phyloP scores from a whole-genome alignment of 2,113 vertebrate genomes.

The Labeo rohita region DNA sequence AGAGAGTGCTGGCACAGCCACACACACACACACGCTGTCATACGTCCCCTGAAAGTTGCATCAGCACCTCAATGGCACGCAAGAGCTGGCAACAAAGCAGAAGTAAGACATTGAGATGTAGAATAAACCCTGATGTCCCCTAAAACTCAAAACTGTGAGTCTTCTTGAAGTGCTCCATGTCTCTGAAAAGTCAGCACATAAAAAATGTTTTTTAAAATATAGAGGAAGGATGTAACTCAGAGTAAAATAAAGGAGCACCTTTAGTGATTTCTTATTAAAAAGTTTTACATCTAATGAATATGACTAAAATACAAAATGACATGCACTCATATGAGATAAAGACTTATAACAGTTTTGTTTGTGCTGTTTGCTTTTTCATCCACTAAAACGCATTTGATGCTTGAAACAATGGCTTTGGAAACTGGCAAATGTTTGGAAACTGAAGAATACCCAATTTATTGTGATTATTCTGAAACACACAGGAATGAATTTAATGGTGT shows the following conservation, averaged over 20 bases:
- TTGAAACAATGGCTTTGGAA: neutral
- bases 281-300: neutral
- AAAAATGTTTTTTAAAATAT: neutral
- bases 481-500: neutral
- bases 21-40: slow-evolving; percentile 21
- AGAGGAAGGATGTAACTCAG: neutral
- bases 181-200: neutral
- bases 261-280: neutral
- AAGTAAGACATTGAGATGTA: slow-evolving; percentile 43
- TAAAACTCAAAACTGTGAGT: slow-evolving; percentile 1
- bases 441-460: neutral
- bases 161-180: neutral
- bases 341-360: neutral
- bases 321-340: neutral
- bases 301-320: neutral
- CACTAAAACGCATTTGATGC: neutral
- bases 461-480: neutral
- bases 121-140: slow-evolving; percentile 1
- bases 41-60: slow-evolving; percentile 15
- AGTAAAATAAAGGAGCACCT: neutral
- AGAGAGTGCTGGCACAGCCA: neutral
- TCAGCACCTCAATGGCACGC: slow-evolving; percentile 35
- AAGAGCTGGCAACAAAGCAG: slow-evolving; percentile 32
- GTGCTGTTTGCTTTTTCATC: neutral
- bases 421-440: neutral